Conservation (phyloP, 2,888 invertebrate genomes). For the Caenorhabditis doughertyi region DNA sequence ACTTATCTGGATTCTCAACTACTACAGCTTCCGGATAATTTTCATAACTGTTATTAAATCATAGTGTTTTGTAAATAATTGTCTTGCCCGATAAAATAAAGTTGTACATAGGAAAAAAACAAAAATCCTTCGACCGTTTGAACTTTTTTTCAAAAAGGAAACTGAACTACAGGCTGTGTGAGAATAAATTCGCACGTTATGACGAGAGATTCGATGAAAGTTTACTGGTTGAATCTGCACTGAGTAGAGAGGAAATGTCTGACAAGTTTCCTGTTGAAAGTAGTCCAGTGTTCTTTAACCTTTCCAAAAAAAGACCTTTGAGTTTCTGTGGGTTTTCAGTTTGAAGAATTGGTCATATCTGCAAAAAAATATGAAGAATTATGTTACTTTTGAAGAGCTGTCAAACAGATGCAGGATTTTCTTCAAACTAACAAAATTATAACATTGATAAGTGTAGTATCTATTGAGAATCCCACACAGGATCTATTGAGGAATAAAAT, state of each 20-base stretch:
- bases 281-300: not conserved
- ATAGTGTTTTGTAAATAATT: constrained; percentile 40
- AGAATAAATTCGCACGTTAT: not conserved
- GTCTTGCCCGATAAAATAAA: not conserved
- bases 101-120: not conserved
- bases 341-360: too few species aligned
- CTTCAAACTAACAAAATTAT: too few species aligned
- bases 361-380: too few species aligned
- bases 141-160: not conserved
- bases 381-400: too few species aligned
- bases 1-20: constrained; percentile 22
- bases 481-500: too few species aligned
- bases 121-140: constrained; percentile 1
- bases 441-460: too few species aligned
- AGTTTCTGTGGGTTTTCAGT: not conserved
- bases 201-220: constrained; percentile 8
- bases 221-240: not conserved
- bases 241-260: not conserved
- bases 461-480: too few species aligned
- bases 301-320: not conserved
- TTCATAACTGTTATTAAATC: not conserved
- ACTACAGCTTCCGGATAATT: constrained; percentile 37
- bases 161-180: constrained; percentile 20
- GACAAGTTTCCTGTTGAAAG: not conserved
- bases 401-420: too few species aligned